These are phyloP conservation scores for Leptocoma aspasia DNA, from an alignment of 2,113 vertebrate species.

Conservation along the genomic window DNA sequence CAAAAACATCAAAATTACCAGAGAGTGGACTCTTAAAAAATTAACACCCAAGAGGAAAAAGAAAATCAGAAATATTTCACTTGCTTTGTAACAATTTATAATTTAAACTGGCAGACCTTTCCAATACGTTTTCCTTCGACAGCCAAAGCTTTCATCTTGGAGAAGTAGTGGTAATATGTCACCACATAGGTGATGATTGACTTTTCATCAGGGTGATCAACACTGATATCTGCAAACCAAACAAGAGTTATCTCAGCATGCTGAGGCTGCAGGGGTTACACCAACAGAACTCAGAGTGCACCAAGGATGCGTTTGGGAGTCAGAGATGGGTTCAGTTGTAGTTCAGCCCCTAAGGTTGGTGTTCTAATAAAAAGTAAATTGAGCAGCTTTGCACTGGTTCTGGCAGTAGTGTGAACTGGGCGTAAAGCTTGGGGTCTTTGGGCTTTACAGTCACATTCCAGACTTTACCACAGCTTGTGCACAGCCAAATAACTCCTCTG, in stretches of 20 bases:
- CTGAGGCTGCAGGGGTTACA: not conserved
- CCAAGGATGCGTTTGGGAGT: not conserved
- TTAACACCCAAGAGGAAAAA: not conserved
- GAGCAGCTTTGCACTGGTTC: not conserved
- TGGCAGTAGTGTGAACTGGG: not conserved
- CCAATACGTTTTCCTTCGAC: conserved; percentile 97
- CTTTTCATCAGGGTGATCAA: conserved; percentile 97
- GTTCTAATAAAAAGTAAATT: not conserved
- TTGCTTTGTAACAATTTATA: not conserved
- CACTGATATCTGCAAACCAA: conserved; percentile 89
- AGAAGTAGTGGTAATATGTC: conserved; percentile 98
- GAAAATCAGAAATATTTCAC: not conserved
- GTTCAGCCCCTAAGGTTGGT: not conserved
- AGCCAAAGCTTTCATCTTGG: conserved; percentile 97
- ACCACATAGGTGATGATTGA: conserved; percentile 98
- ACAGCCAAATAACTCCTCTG: not conserved
- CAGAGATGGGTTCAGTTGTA: not conserved
- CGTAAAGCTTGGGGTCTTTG: not conserved
- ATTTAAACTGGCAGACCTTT: conserved; percentile 78
- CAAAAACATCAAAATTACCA: not conserved
- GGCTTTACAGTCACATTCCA: not conserved
- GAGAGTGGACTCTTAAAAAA: not conserved
- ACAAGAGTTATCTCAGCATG: conserved; percentile 9
- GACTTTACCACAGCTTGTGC: not conserved
- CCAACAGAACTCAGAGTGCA: not conserved